Conservation (phyloP, 2,888 invertebrate species). For the Urechis unicinctus region DNA sequence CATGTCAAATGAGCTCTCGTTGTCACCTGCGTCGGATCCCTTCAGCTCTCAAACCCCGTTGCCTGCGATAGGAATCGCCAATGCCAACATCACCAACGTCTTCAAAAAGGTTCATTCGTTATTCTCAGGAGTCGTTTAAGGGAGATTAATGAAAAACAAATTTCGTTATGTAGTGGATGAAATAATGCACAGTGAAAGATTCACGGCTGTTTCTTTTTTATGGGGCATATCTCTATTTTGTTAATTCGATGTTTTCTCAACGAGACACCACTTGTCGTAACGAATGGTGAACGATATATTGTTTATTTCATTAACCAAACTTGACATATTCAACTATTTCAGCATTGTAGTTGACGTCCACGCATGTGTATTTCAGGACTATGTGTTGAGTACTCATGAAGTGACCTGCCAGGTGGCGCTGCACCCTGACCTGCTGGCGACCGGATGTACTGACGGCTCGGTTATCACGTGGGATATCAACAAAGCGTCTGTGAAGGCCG, state of each 20-base stretch:
- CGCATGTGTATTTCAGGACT: constrained; percentile 27
- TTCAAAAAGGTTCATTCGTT: constrained; percentile 18
- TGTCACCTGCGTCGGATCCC: constrained; percentile 8
- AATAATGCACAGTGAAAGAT: too few species aligned
- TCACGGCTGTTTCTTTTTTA: too few species aligned
- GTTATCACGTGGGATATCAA: constrained; percentile 38
- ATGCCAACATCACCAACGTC: constrained; percentile 8
- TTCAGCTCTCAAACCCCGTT: constrained; percentile 21
- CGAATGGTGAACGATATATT: too few species aligned
- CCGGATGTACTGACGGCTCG: constrained; percentile 37
- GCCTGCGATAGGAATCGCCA: constrained; percentile 29
- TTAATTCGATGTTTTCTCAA: too few species aligned
- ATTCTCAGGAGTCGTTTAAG: too few species aligned
- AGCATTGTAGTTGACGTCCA: not conserved
- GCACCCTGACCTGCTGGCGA: constrained; percentile 25
- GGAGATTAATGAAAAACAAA: too few species aligned
- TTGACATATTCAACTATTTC: too few species aligned
- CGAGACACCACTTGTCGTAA: too few species aligned
- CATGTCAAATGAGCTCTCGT: constrained; percentile 23
- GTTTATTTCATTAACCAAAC: too few species aligned
- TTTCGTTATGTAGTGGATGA: too few species aligned
- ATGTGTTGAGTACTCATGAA: constrained; percentile 30
- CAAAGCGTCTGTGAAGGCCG: constrained; percentile 29
- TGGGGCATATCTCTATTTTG: too few species aligned
- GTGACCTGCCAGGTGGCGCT: constrained; percentile 30